Base-by-base conservation (phyloP, 2,797 vertebrate species). In the Eutrigla gurnardus region DNA sequence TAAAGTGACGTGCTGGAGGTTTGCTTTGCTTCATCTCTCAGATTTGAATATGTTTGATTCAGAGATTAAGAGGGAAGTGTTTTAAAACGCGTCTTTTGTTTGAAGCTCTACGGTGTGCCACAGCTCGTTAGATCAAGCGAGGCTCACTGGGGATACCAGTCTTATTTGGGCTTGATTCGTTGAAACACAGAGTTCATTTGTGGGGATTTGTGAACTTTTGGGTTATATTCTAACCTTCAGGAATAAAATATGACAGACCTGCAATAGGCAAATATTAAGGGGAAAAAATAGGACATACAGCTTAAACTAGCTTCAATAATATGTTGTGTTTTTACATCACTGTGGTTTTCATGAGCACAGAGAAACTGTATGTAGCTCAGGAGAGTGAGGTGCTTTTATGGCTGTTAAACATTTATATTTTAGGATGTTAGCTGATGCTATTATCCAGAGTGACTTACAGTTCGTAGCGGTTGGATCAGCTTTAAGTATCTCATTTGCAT, bases 321-420 rank as follows among this genome's bases (percentile, higher is more conserved):
- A 42, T 78, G 65, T 61, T 75, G 73, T 66, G 81, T 78, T 75
- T 33, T 77, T 55, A 46, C 68, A 73, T 69, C 68, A 17, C 47
- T 52, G 58, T 39, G 40, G 62, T 52, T 71, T 71, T 46, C 13
- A 58, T 32, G 40, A 78, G 18, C 55, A 7, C 52, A 40, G 69
- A 82, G 61, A 59, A 67, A 63, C 67, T 25, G 53, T 7, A 63
- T 36, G 65, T 47, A 12, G 37, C 57, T 79, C 59, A 42, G 66
- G 39, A 70, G 50, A 70, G 11, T 0, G 8, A 25, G 36, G 11
- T 37, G 5, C 2, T 45, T 64, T 71, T 25, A 50, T 35, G 61
- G 25, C 39, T 73, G 14, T n/a, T 69, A 17, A 10, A 59, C 73
- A 67, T 80, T 80, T 36, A 70, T 37, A 65, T 73, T 52, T 55